Percentiles rank a stretch among this genome's conserved stretches.
These are phyloP conservation scores for Atta colombica DNA, from an alignment of 1,140 invertebrate species.

Conservation along the genomic window DNA sequence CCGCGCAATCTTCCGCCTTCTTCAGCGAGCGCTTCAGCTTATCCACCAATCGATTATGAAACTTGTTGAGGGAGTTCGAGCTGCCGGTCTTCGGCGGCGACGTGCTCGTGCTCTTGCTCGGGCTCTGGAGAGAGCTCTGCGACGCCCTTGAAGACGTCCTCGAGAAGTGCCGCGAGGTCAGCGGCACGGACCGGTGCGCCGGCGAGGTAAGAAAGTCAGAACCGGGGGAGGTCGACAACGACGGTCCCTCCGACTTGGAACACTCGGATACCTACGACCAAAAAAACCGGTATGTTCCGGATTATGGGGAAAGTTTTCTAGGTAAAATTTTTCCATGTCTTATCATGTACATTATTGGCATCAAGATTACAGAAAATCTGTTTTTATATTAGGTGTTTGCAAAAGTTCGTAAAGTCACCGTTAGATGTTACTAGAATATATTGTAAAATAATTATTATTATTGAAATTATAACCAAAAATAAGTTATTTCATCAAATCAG, in stretches of 20 bases:
- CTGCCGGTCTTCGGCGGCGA: conserved; percentile 88
- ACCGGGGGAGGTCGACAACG: conserved; percentile 91
- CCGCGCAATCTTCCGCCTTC: conserved; percentile 88
- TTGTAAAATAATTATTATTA: too few species aligned
- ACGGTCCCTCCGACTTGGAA: conserved; percentile 92
- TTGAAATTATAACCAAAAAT: background rate
- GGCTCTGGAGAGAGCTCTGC: conserved; percentile 89
- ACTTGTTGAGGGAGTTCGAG: conserved; percentile 92
- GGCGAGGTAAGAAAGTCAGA: conserved; percentile 89
- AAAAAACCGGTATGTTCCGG: conserved; percentile 25
- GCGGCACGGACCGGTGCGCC: conserved; percentile 89
- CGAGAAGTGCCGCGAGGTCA: conserved; percentile 88
- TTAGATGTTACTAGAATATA: too few species aligned
- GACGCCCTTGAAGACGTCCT: conserved; percentile 88
- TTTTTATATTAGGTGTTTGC: too few species aligned
- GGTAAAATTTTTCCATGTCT: background rate
- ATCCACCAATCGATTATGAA: conserved; percentile 94
- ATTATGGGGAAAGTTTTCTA: background rate
- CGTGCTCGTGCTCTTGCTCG: conserved; percentile 88
- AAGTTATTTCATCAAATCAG: background rate
- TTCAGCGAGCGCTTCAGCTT: conserved; percentile 92
- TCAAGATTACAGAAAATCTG: background rate
- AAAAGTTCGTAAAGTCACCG: too few species aligned
- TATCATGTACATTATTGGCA: background rate
- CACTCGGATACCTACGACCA: conserved; percentile 89